Base-by-base conservation (phyloP, 2,113 vertebrate species). In the Saguinus midas region DNA sequence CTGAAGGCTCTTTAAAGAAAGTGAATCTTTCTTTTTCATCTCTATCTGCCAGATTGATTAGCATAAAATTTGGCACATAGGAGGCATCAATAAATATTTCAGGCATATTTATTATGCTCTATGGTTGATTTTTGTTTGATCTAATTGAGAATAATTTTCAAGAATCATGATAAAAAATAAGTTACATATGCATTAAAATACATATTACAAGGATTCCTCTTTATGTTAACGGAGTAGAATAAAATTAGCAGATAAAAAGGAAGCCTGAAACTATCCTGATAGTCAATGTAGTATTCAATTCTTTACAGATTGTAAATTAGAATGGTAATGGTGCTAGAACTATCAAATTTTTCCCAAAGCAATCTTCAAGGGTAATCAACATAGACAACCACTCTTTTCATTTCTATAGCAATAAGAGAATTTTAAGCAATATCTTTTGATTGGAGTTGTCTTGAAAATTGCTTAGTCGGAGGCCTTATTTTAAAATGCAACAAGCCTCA, bases 361-460 rank as follows among this genome's bases (percentile, higher is more conserved):
- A 99, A 99, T 99, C 98, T 98, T 96, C 97, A 96, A 90, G 97
- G 97, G 97, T 99, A 98, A 99, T 99, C 99, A 99, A 98, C 98
- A 98, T 98, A 98, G 98, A 97, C 98, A 99, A 99, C 99, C 98
- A 98, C 72, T 96, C 98, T 97, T 98, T 99, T 98, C 98, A 99
- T 98, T 98, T 98, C 97, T 98, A 92, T 96, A 97, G 98, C 98
- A 99, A 98, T 98, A 98, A 98, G 97, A 98, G 98, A 98, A 99
- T 98, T 99, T 98, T 98, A 98, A 98, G 98, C 98, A 98, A 14
- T 98, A 98, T 97, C 98, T 98, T 98, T 98, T 99, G 98, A 99
- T 99, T 99, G 98, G 98, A 98, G 97, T 98, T 98, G 97, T 98
- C 98, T 98, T 97, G 97, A 98, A 98, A 98, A 98, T 97, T 93